These are phyloP conservation scores for Clunio marinus DNA, from an alignment of 2,888 invertebrate species.

Conservation along the genomic window DNA sequence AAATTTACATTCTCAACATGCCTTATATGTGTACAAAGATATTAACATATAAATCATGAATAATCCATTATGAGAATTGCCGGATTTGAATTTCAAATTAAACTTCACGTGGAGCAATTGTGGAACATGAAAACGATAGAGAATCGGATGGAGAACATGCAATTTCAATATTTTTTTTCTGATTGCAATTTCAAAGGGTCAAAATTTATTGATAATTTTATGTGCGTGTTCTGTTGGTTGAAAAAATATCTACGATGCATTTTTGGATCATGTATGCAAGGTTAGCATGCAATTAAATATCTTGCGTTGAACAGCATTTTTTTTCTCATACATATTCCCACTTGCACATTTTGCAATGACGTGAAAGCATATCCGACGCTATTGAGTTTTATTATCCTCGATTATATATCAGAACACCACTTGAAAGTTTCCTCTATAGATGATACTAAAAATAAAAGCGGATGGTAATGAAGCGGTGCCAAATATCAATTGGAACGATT, in stretches of 20 bases:
- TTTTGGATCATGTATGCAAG: too few species aligned
- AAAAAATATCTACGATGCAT: not conserved
- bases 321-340: not conserved
- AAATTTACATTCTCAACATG: slow-evolving; percentile 35
- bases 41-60: slow-evolving; percentile 38
- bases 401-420: too few species aligned
- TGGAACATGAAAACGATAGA: not conserved
- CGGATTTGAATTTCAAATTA: slow-evolving; percentile 26
- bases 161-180: slow-evolving; percentile 27
- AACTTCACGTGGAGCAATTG: not conserved
- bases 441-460: too few species aligned
- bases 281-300: slow-evolving; percentile 4
- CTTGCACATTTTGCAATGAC: not conserved
- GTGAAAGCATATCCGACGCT: not conserved
- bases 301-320: not conserved
- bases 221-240: not conserved
- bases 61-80: slow-evolving; percentile 35
- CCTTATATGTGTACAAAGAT: too few species aligned
- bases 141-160: not conserved
- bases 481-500: not conserved
- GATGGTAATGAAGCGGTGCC: not conserved
- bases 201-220: slow-evolving; percentile 25
- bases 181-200: slow-evolving; percentile 24
- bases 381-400: not conserved
- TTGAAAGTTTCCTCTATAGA: too few species aligned